These are phyloP conservation scores for Dicyrtomina minuta DNA, from an alignment of 2,888 invertebrate genomes.

Conservation along the genomic window DNA sequence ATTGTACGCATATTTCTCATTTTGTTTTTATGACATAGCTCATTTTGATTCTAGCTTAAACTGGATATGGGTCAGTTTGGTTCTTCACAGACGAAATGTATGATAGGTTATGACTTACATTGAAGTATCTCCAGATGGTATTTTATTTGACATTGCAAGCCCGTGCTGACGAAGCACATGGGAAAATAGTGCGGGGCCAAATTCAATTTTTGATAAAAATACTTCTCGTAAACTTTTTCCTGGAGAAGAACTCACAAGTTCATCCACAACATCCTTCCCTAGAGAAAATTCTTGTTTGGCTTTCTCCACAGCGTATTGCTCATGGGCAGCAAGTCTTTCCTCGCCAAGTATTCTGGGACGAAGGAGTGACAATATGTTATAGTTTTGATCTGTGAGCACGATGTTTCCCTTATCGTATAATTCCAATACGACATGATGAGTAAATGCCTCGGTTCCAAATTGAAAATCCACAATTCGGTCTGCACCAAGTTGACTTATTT, in stretches of 20 bases:
- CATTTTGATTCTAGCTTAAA: too few relatives aligned
- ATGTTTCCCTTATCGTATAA: slow-evolving; percentile 96
- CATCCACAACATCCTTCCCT: slow-evolving; percentile 59
- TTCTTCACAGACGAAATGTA: too few relatives aligned
- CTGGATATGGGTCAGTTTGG: too few relatives aligned
- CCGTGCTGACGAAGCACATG: slow-evolving; percentile 77
- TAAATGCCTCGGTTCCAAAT: slow-evolving; percentile 90
- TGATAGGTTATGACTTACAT: too few relatives aligned
- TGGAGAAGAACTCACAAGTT: slow-evolving; percentile 21
- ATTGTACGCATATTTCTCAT: too few relatives aligned
- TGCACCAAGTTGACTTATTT: slow-evolving; percentile 79
- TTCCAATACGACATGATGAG: slow-evolving; percentile 93
- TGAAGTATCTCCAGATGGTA: slow-evolving; percentile 55
- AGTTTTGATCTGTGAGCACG: slow-evolving; percentile 85
- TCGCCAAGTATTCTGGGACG: slow-evolving; percentile 90
- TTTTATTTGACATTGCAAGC: slow-evolving; percentile 64
- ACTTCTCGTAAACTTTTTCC: slow-evolving; percentile 46
- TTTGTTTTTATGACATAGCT: too few relatives aligned
- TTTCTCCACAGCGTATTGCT: slow-evolving; percentile 81
- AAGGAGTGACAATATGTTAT: slow-evolving; percentile 87
- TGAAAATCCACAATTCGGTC: slow-evolving; percentile 94
- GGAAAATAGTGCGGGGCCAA: slow-evolving; percentile 87
- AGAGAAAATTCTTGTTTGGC: slow-evolving; percentile 67
- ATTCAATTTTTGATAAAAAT: slow-evolving; percentile 63
- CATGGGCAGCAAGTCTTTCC: slow-evolving; percentile 86